phyloP scores from a whole-genome alignment of 2,113 vertebrate genomes.

The Deroptyus accipitrinus region DNA sequence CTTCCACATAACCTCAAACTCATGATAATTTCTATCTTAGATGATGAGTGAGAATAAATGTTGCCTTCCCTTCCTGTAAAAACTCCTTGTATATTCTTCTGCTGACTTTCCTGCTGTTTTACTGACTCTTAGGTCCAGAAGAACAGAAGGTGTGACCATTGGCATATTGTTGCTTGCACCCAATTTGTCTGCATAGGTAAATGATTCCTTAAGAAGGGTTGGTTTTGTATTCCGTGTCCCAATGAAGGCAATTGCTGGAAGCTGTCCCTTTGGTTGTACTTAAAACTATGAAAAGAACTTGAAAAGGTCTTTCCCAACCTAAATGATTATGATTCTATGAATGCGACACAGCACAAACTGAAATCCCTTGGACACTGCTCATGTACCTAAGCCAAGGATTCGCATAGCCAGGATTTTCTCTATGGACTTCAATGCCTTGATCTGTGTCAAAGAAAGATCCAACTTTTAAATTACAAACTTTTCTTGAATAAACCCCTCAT shows the following conservation, averaged over 20 bases:
- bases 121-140: neutral
- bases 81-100: neutral
- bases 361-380: neutral
- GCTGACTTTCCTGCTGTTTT: neutral
- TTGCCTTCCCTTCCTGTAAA: neutral
- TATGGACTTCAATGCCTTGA: neutral
- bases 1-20: neutral
- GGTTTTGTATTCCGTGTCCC: neutral
- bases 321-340: neutral
- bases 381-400: rapidly evolving
- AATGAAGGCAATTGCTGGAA: neutral
- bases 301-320: neutral
- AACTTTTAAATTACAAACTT: neutral
- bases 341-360: neutral
- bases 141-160: neutral
- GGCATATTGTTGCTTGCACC: neutral
- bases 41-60: neutral
- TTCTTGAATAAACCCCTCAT: neutral
- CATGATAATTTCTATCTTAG: neutral
- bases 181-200: neutral
- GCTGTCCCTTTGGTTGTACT: neutral
- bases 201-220: neutral
- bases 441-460: neutral
- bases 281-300: neutral
- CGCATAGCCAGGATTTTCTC: neutral